These are phyloP conservation scores for Rhynchophorus ferrugineus DNA, from an alignment of 1,140 invertebrate genomes.

Conservation along the genomic window DNA sequence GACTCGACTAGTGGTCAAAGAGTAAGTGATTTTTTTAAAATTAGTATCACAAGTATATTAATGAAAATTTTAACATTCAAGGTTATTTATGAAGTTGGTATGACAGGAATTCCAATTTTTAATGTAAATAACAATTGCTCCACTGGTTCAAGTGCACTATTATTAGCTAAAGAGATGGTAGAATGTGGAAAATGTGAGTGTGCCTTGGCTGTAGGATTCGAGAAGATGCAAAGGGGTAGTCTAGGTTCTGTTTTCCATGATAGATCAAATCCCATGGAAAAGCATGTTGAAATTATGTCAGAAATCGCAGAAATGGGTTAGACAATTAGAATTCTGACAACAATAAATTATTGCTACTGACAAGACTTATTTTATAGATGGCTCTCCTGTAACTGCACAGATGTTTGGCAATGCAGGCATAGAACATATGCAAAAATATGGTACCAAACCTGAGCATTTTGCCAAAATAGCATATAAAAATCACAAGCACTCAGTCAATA, in stretches of 20 bases:
- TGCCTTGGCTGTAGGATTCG: constrained; percentile 90
- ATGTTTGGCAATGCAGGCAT: constrained; percentile 94
- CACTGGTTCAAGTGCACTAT: constrained; percentile 87
- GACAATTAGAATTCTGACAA: too few species aligned
- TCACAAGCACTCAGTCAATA: constrained; percentile 93
- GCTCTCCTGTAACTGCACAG: constrained; percentile 83
- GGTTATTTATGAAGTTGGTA: constrained; percentile 81
- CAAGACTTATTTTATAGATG: constrained; percentile 34
- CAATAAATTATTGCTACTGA: too few species aligned
- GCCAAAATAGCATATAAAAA: constrained; percentile 98
- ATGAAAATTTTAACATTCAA: constrained; percentile 2
- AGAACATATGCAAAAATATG: constrained; percentile 97
- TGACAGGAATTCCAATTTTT: constrained; percentile 95
- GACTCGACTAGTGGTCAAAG: constrained; percentile 95
- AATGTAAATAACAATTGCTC: constrained; percentile 99
- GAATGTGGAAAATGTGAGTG: constrained; percentile 79
- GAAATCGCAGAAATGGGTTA: constrained; percentile 65
- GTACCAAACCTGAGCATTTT: constrained; percentile 85
- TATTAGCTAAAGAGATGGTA: constrained; percentile 84
- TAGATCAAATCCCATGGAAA: constrained; percentile 89
- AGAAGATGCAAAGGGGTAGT: constrained; percentile 95
- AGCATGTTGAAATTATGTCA: constrained; percentile 80
- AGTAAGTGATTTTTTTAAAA: constrained; percentile 33
- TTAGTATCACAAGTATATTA: neutral
- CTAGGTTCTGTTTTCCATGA: constrained; percentile 74